Evolutionary conservation across 2,113 vertebrate species (phyloP).

Genomic region (Phalacrocorax aristotelis): DNA sequence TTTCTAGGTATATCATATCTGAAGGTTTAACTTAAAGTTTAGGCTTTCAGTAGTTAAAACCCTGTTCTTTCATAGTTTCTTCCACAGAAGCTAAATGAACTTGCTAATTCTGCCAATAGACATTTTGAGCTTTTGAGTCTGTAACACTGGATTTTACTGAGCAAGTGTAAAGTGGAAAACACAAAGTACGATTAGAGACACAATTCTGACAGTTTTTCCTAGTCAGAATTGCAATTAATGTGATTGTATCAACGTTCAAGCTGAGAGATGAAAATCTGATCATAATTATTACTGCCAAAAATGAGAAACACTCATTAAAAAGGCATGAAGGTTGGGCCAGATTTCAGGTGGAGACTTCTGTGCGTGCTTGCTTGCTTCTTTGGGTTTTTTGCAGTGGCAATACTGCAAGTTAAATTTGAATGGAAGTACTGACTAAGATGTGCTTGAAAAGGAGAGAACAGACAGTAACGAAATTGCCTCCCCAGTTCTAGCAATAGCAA

Average conservation of each 20-base stretch:
- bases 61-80: neutral
- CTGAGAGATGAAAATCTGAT: neutral
- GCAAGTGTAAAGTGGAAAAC: neutral
- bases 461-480: neutral
- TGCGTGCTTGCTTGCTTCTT: neutral
- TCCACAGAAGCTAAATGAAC: neutral
- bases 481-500: neutral
- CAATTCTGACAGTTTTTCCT: neutral
- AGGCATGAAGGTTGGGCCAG: neutral
- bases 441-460: neutral
- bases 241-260: rapidly evolving
- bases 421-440: neutral
- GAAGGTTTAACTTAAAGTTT: neutral
- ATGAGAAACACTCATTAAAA: neutral
- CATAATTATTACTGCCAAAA: neutral
- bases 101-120: neutral
- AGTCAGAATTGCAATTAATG: neutral
- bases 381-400: neutral
- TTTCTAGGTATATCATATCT: neutral
- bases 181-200: neutral
- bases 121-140: neutral
- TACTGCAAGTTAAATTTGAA: neutral
- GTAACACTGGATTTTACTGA: neutral
- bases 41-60: neutral
- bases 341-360: neutral